Evolutionary conservation across 2,113 vertebrate genomes (phyloP), one percentile per base, ranked within the genome.

Genomic region (Paedocypris sp.): DNA sequence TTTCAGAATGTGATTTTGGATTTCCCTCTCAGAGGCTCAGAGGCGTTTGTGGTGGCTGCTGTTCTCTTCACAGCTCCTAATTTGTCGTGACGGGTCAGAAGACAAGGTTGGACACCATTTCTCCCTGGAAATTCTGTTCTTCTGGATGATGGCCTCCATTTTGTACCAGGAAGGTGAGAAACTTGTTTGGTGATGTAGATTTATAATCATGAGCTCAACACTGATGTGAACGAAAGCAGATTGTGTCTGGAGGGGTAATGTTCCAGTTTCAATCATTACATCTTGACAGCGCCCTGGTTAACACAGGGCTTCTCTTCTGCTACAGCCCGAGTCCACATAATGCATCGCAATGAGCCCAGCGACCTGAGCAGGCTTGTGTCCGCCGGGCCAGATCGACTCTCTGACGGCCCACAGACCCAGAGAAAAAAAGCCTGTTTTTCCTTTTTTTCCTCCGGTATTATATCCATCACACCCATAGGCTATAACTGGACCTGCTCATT

Each of bases 341-440:
- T 73, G 75, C 73, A 75, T 72, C 68, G 54, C 64, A 78, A 75
- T 71, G 68, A 78, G 67, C 26, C 25, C 29, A 51, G 16, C 42
- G 26, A 20, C 38, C 26, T 5, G 10, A 11, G 35, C 2, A 5
- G 2, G n/a, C 42, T 19, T 58, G 54, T 32, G 16, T 58, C 54
- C 54, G 26, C 26, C 29, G 54, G 39, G 54, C 43, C 54, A 31
- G 11, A 57, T 57, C 33, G 35, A 39, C 51, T 25, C 20, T 26
- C 49, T 10, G 68, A 67, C 36, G 62, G 47, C 20, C 49, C 20
- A 29, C 60, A n/a, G 6, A 43, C 33, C 54, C 22, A 43, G 23
- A 57, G 53, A n/a, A 15, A 58, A 58, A 58, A 12, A 15, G 39
- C 25, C 35, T 16, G 12, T 9, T 29, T 56, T 53, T 20, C 32